These are phyloP conservation scores for Anoplolepis gracilipes DNA, from an alignment of 1,140 invertebrate genomes.

Conservation along the genomic window DNA sequence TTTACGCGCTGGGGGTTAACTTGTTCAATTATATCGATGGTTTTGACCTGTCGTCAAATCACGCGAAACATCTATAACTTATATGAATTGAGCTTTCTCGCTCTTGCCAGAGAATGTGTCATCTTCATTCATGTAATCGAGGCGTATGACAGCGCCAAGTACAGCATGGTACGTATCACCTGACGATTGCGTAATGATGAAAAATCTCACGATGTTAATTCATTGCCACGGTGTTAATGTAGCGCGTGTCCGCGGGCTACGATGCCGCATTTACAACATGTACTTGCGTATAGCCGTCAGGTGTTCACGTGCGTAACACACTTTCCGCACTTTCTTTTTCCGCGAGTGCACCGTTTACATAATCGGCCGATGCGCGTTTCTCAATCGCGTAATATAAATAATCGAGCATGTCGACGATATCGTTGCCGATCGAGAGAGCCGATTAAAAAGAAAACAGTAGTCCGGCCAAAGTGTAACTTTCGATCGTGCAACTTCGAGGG, in stretches of 20 bases:
- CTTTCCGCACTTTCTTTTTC: constrained; percentile 44
- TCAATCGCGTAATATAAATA: constrained; percentile 19
- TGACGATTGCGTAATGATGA: background rate
- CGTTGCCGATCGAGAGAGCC: background rate
- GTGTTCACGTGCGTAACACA: constrained; percentile 10
- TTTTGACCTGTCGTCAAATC: background rate
- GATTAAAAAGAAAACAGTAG: background rate
- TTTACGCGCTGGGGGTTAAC: background rate
- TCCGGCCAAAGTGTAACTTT: constrained; percentile 29
- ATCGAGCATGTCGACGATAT: constrained; percentile 15
- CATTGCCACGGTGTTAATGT: constrained; percentile 42
- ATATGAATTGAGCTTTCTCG: background rate
- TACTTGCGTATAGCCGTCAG: background rate
- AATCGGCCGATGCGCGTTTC: constrained; percentile 36
- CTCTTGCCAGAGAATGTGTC: background rate
- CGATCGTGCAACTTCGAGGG: background rate
- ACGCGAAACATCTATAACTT: background rate
- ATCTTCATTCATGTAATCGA: background rate
- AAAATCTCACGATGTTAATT: constrained; percentile 2
- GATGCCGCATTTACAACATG: background rate
- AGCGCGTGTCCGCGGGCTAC: background rate
- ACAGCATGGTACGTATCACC: background rate
- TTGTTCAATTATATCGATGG: background rate
- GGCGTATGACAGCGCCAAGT: background rate
- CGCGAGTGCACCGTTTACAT: background rate